These are phyloP conservation scores for Campodea augens DNA, from an alignment of 1,140 invertebrate genomes.

Conservation along the genomic window DNA sequence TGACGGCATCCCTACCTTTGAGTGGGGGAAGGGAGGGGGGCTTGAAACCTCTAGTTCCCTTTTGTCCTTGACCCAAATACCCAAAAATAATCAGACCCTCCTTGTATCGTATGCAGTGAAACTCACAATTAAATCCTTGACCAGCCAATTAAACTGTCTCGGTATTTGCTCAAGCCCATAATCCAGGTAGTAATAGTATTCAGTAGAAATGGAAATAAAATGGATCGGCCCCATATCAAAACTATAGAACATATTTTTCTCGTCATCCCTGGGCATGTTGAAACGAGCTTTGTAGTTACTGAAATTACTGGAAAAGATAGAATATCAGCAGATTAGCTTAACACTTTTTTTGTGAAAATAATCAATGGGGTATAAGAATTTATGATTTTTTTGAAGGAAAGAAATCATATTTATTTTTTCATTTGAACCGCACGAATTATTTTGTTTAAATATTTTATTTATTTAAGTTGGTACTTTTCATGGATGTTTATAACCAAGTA, in stretches of 20 bases:
- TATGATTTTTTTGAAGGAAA: too few species aligned
- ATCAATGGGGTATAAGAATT: too few species aligned
- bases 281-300: constrained; percentile 68
- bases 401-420: too few species aligned
- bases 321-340: too few species aligned
- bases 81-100: not conserved
- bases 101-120: not conserved
- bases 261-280: constrained; percentile 59
- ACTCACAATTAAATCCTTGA: constrained; percentile 52
- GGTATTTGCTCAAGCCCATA: constrained; percentile 66
- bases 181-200: constrained; percentile 81
- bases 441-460: too few species aligned
- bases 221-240: constrained; percentile 83
- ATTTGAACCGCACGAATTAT: too few species aligned
- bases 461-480: too few species aligned
- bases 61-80: not conserved
- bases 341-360: not conserved
- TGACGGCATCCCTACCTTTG: too few species aligned
- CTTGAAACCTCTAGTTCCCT: too few species aligned
- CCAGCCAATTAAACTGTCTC: constrained; percentile 78
- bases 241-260: constrained; percentile 69
- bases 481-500: too few species aligned
- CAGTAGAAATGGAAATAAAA: constrained; percentile 78
- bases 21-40: too few species aligned
- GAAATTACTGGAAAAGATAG: constrained; percentile 53